phyloP scores from a whole-genome alignment of 2,113 vertebrate genomes.

The Datnioides undecimradiatus region DNA sequence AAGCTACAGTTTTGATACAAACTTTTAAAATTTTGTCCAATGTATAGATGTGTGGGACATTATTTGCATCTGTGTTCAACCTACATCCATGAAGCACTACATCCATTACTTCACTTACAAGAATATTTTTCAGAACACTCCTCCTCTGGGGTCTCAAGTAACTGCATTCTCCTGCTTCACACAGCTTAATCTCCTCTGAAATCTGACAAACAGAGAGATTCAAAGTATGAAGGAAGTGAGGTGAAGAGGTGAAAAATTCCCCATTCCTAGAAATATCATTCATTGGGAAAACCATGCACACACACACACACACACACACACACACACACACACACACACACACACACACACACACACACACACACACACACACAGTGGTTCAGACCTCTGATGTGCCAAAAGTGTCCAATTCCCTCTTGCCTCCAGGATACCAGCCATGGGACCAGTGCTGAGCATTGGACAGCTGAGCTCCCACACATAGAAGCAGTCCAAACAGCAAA shows the following conservation, averaged over 20 bases:
- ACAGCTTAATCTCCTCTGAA: constrained; percentile 84
- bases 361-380: neutral
- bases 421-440: constrained; percentile 91
- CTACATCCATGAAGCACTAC: neutral
- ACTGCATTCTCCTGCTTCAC: constrained; percentile 84
- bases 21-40: neutral
- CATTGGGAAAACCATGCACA: neutral
- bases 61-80: neutral
- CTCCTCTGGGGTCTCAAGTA: constrained; percentile 83
- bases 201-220: constrained; percentile 64
- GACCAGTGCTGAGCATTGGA: constrained; percentile 90
- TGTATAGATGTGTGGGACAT: neutral
- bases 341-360: neutral
- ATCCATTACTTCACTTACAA: constrained; percentile 78
- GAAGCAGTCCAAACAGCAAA: constrained; percentile 83
- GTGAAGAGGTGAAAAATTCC: neutral
- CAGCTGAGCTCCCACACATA: constrained; percentile 78
- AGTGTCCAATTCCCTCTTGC: constrained; percentile 85
- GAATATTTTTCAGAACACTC: constrained; percentile 79
- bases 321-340: neutral
- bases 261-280: too few relatives aligned
- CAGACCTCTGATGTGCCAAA: constrained; percentile 82
- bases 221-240: neutral
- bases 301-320: neutral
- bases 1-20: neutral